phyloP scores from a whole-genome alignment of 2,797 vertebrate species.

The Coranthus polyacanthus region DNA sequence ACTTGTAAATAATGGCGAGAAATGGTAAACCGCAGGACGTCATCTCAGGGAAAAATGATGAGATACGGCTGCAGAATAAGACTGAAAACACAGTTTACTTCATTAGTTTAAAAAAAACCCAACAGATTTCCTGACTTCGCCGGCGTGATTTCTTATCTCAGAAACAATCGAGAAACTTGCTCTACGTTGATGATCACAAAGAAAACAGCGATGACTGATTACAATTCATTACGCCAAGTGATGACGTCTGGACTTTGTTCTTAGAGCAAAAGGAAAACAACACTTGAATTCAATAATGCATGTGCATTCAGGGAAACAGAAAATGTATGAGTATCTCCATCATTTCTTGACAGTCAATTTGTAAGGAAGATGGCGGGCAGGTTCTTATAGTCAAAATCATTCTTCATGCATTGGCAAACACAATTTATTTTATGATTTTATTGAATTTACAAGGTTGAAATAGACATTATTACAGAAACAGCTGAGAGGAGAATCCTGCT shows the following conservation, averaged over 20 bases:
- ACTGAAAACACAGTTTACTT: conserved; percentile 38
- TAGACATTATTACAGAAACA: conserved; percentile 20
- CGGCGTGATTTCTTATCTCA: too few species aligned
- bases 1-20: conserved; percentile 68
- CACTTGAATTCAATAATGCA: conserved; percentile 49
- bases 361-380: conserved; percentile 26
- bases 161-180: conserved; percentile 40
- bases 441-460: conserved; percentile 39
- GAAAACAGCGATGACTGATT: conserved; percentile 42
- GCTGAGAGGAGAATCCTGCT: neutral
- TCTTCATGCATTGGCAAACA: conserved; percentile 39
- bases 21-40: conserved; percentile 60
- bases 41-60: conserved; percentile 45
- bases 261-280: neutral
- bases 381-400: conserved; percentile 28
- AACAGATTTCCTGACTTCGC: too few species aligned
- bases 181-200: conserved; percentile 48
- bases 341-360: conserved; percentile 46
- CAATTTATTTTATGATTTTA: conserved; percentile 41
- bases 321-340: conserved; percentile 38
- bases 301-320: conserved; percentile 26
- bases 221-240: neutral
- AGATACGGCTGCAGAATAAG: conserved; percentile 43
- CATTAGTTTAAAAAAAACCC: conserved; percentile 20
- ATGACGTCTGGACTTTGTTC: neutral